Conservation (phyloP, 2,888 invertebrate genomes). For the Cosmia trapezina region DNA sequence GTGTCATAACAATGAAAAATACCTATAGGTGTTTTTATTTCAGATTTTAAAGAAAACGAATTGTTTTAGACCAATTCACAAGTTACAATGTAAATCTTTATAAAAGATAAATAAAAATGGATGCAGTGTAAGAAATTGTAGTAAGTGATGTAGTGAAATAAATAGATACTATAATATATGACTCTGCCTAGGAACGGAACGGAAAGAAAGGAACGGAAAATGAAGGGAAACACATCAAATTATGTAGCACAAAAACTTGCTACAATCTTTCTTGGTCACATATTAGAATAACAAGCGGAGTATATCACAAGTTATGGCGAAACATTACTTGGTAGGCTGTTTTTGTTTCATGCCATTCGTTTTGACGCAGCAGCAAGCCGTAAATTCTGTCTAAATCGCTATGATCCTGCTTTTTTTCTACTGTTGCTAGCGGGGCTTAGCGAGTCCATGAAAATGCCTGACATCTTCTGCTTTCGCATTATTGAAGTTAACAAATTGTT, state of each 20-base stretch:
- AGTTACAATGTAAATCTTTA: too few relatives aligned
- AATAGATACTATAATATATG: too few relatives aligned
- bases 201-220: constrained; percentile 40
- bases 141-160: too few relatives aligned
- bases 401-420: not conserved
- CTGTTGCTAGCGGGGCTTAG: not conserved
- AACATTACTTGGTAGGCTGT: constrained; percentile 8
- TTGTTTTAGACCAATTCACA: too few relatives aligned
- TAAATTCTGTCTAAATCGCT: constrained; percentile 2
- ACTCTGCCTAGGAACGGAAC: constrained; percentile 12
- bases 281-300: constrained; percentile 35
- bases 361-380: not conserved
- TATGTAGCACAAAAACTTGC: constrained; percentile 25
- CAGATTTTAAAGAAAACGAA: too few relatives aligned
- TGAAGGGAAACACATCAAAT: constrained; percentile 39
- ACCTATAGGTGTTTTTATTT: too few relatives aligned
- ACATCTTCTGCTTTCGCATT: not conserved
- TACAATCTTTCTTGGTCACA: constrained; percentile 22
- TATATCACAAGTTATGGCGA: constrained; percentile 46
- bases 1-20: too few relatives aligned
- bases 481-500: not conserved
- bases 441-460: not conserved
- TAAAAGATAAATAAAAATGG: too few relatives aligned
- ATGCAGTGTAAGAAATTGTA: too few relatives aligned
- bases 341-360: constrained; percentile 1